Conservation (phyloP, 2,797 vertebrate species). For the Tragopan temminckii region DNA sequence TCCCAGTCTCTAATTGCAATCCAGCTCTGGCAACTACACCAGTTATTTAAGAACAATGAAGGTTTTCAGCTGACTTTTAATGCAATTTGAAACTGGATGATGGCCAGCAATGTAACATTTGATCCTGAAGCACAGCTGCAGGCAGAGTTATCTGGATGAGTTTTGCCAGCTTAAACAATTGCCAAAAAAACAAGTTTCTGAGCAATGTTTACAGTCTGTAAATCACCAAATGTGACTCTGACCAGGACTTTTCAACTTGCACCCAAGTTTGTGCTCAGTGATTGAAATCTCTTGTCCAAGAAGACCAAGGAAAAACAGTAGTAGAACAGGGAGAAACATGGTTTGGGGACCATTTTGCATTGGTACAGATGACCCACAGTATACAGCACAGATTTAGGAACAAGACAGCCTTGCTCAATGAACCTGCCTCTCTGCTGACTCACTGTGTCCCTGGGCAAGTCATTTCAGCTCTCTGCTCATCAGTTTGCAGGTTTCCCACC, state of each 20-base stretch:
- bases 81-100: constrained; percentile 52
- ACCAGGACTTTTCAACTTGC: accelerated
- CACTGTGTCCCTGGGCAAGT: constrained; percentile 43
- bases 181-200: neutral
- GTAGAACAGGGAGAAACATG: neutral
- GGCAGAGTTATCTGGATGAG: constrained; percentile 19
- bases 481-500: constrained; percentile 44
- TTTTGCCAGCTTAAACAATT: neutral
- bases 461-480: constrained; percentile 41
- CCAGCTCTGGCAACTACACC: constrained; percentile 39
- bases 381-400: neutral
- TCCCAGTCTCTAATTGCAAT: constrained; percentile 11
- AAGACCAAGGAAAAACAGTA: neutral
- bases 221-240: neutral
- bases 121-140: constrained; percentile 60
- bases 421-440: constrained; percentile 48
- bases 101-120: constrained; percentile 42
- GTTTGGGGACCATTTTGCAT: neutral
- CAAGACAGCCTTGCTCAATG: constrained; percentile 30
- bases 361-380: neutral
- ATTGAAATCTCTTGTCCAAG: neutral
- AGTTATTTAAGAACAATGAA: constrained; percentile 65
- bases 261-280: neutral
- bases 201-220: neutral
- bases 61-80: constrained; percentile 73